phyloP scores from a whole-genome alignment of 2,888 invertebrate species.

The Amphipoea oculea region DNA sequence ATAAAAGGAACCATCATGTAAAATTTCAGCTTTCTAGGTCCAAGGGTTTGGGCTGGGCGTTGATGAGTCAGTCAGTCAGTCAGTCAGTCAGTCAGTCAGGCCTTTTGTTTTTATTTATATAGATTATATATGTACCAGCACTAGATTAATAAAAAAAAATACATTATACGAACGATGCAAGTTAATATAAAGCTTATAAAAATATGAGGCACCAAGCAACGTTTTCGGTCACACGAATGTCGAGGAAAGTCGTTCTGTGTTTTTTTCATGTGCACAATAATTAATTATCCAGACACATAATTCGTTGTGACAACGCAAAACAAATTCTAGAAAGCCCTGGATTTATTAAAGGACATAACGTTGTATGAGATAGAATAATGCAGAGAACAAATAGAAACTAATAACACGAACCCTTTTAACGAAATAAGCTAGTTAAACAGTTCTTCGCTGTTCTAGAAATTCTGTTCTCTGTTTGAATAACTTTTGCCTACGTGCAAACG shows the following conservation, averaged over 20 bases:
- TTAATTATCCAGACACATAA: constrained; percentile 31
- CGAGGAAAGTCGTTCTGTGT: constrained; percentile 18
- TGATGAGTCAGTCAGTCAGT: too few species aligned
- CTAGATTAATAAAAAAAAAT: neutral
- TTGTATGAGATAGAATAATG: constrained; percentile 8
- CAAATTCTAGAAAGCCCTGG: constrained; percentile 22
- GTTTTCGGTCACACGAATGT: constrained; percentile 14
- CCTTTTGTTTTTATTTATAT: too few species aligned
- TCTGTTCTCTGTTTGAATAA: neutral
- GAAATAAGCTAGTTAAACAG: constrained; percentile 34
- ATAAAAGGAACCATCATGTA: too few species aligned
- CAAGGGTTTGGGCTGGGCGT: too few species aligned
- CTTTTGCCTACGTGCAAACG: neutral
- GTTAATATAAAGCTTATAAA: neutral
- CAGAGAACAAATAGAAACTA: constrained; percentile 12
- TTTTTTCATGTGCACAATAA: constrained; percentile 12
- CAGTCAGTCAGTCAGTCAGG: too few species aligned
- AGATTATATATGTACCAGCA: neutral
- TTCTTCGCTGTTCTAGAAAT: neutral
- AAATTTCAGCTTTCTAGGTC: too few species aligned
- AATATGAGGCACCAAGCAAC: neutral
- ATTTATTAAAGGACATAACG: constrained; percentile 29
- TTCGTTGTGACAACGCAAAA: constrained; percentile 10
- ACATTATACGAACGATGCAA: neutral
- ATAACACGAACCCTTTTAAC: constrained; percentile 39